A percentile compares a stretch with the other conserved stretches of the same genome.
Conservation (phyloP, 1,140 invertebrate genomes). For the Daktulosphaira vitifoliae region DNA sequence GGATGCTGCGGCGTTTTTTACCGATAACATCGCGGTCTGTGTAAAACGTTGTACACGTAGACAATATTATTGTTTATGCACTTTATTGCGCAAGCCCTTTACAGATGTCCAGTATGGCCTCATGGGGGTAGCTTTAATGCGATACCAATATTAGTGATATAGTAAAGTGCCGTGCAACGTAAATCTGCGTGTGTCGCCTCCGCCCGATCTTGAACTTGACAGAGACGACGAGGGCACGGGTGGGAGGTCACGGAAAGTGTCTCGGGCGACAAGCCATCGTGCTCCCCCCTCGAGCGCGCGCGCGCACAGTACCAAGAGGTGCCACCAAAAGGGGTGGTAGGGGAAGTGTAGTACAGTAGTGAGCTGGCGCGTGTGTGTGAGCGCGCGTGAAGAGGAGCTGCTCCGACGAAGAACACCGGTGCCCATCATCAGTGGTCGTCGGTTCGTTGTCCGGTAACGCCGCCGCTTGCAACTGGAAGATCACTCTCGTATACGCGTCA, state of each 20-base stretch:
- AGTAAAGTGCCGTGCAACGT: not conserved
- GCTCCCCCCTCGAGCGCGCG: not conserved
- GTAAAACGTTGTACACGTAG: too few relatives aligned
- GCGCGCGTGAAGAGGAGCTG: slow-evolving; percentile 12
- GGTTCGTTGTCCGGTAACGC: slow-evolving; percentile 29
- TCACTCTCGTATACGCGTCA: not conserved
- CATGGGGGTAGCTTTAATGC: too few relatives aligned
- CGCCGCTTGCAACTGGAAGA: slow-evolving; percentile 12
- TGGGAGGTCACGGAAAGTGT: too few relatives aligned
- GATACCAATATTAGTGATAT: too few relatives aligned
- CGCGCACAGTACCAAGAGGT: too few relatives aligned
- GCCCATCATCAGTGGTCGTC: slow-evolving; percentile 29
- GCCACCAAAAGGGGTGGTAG: not conserved
- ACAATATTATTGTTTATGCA: too few relatives aligned
- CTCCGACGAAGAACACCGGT: slow-evolving; percentile 2
- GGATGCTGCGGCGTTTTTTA: too few relatives aligned
- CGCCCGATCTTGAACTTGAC: slow-evolving; percentile 32
- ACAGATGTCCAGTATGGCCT: too few relatives aligned
- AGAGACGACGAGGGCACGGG: not conserved
- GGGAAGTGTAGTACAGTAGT: not conserved
- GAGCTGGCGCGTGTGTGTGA: not conserved
- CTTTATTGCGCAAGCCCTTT: too few relatives aligned
- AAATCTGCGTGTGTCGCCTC: not conserved
- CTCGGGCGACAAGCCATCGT: not conserved
- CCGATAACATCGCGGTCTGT: too few relatives aligned